Base-by-base conservation (phyloP, 1,140 invertebrate genomes). In the Druon quercuslanigerum region DNA sequence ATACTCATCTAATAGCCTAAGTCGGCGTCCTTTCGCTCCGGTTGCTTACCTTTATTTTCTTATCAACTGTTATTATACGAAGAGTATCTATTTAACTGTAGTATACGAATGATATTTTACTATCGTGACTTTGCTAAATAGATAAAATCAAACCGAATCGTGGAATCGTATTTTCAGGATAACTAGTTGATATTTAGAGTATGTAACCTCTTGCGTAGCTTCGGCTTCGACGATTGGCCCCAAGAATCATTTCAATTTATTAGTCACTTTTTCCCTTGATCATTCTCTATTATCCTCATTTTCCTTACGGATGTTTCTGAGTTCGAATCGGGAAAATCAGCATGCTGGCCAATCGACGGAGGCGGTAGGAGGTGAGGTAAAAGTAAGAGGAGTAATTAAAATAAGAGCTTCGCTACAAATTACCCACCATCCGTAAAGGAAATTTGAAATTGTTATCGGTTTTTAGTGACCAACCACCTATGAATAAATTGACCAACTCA, bases 381-480 rank as follows among this genome's bases (percentile, higher is more conserved):
- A 60, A 75, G 83, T 81, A 88, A 89, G 85, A 84, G 84, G 74
- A 89, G 87, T 88, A 89, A 88, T 89, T 89, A 88, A 83, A 79
- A 82, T 87, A 89, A 88, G 88, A 90, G 87, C 87, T 90, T 90
- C 86, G 85, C 84, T 73, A 81, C 78, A 75, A 75, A 80, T 73
- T 73, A 76, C 75, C 70, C 75, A 79, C 81, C 81, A 86, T 71
- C 78, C 75, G 73, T 83, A 83, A 83, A 80, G 81, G 79, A 81
- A 82, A 86, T 77, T 79, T 78, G 87, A 85, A 79, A 86, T 90
- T 90, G 88, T 90, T 90, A 87, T 88, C 75, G 81, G 87, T 88
- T 90, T 88, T 89, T 89, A 84, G 80, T 76, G 66, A 81, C 78
- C 77, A 54, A 84, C 73, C 71, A 72, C 66, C 77, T 81, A 79